These are phyloP conservation scores for Oryctolagus cuniculus DNA, from an alignment of 2,113 vertebrate genomes.

Conservation along the genomic window mOryCun1.1 NC_091432.1:179396501-179397000, in stretches of 20 bases:
- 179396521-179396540: constrained; percentile 21
- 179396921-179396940: background rate
- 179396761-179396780: background rate
- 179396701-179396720: constrained; percentile 32
- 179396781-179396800: constrained; percentile 29
- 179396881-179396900: background rate
- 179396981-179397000: background rate
- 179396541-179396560: background rate
- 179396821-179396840: constrained; percentile 11
- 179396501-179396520: background rate
- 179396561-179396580: background rate
- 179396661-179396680: constrained; percentile 34
- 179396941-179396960: background rate
- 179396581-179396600: constrained; percentile 48
- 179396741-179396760: background rate
- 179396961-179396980: constrained; percentile 1
- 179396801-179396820: constrained; percentile 28
- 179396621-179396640: background rate
- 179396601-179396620: constrained; percentile 42
- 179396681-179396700: constrained; percentile 44
- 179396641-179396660: constrained; percentile 38
- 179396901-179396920: background rate
- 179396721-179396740: background rate
- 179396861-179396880: constrained; percentile 23
- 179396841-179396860: background rate